Evolutionary conservation across 2,797 vertebrate species (phyloP), one percentile per base, ranked within the genome.

Genomic region (Oryzias sinensis): DNA sequence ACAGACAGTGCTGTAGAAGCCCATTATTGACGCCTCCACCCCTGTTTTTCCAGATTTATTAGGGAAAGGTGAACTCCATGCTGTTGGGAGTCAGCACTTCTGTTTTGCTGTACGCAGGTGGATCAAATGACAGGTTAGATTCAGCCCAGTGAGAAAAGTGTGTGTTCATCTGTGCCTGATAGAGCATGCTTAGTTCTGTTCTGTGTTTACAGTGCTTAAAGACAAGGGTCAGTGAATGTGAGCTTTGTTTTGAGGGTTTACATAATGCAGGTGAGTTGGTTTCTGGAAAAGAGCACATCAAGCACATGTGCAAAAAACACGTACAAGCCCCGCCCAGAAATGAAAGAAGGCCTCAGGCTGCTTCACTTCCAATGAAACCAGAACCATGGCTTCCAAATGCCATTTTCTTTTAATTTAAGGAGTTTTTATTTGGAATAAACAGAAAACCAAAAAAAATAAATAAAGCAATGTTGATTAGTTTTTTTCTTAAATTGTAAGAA

Each of bases 361-460:
- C 14, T 73, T 77, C 77, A 77, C 72, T 64, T 81, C 43, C 72
- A 81, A 13, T 66, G 62, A 63, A 54, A 65, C 49, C 62, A 25
- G 17, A 13, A 43, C 11, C 13, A 56, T 16, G 2, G 20, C 7
- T 33, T 33, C 11, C 33, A 33, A 33, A 33, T 33, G 8, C 9
- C 9, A 33, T 33, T 33, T 33, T 33, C 33, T 33, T 33, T 33
- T 8, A 33, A 33, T 33, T 33, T 11, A 9, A 33, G 8, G 33
- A 33, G 33, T 33, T 11, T 8, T 33, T 33, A 33, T 33, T 33
- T 33, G 33, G 0, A 33, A 33, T 11, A 11, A 33, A 33, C 7
- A 29, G 6, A 22, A 22, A 22, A 18, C 18, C 18, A 18, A 18
- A 11, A 11, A 11, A 27, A 6, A 5, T 27, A 27, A 13, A 33